Conservation (phyloP, 2,113 vertebrate genomes). For the Catagonus wagneri region DNA sequence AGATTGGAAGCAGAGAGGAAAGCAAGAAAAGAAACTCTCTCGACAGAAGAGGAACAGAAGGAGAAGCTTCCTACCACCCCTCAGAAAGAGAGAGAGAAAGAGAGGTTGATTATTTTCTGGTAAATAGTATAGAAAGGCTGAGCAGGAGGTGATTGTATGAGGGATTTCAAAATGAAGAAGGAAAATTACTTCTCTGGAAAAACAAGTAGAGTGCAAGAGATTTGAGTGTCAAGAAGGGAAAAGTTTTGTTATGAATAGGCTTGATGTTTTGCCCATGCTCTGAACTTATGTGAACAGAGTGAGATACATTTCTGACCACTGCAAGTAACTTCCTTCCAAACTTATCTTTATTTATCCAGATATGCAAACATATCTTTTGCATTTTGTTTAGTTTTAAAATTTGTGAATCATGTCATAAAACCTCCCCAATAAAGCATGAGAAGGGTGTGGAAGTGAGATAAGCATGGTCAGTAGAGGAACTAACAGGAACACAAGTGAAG, state of each 20-base stretch:
- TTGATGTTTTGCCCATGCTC: constrained; percentile 5
- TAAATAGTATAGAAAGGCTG: background rate
- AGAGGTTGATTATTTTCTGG: constrained; percentile 20
- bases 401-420: background rate
- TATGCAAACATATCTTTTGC: background rate
- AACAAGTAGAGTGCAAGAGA: background rate
- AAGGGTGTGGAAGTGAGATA: background rate
- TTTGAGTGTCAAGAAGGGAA: background rate
- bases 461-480: background rate
- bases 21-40: background rate
- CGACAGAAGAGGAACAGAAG: background rate
- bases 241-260: background rate
- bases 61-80: background rate
- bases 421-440: background rate
- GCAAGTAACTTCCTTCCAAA: background rate
- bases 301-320: background rate
- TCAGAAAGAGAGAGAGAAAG: background rate
- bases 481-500: background rate
- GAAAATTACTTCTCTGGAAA: background rate
- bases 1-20: background rate
- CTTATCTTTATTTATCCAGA: background rate
- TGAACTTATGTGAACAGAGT: background rate
- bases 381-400: constrained; percentile 10
- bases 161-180: constrained; percentile 22
- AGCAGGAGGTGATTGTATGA: background rate